A percentile compares a stretch with the other conserved stretches of the same genome.
Conservation (phyloP, 2,888 invertebrate genomes). For the Beris chalybata region DNA sequence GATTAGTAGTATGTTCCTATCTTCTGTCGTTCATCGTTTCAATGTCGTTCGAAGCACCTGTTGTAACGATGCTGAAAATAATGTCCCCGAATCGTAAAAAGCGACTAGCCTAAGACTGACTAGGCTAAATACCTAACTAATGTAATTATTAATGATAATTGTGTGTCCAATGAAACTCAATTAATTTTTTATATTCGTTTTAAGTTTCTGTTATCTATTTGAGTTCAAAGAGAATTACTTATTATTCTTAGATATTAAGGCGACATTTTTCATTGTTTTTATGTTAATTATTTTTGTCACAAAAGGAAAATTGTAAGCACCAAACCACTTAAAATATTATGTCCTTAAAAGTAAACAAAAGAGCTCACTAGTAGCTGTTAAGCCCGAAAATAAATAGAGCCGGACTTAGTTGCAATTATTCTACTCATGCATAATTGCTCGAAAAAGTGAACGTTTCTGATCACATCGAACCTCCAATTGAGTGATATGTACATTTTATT, state of each 20-base stretch:
- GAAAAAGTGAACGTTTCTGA: not conserved
- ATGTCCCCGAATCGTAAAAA: constrained; percentile 61
- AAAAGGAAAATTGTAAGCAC: too few relatives aligned
- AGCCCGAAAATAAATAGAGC: not conserved
- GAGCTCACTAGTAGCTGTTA: too few relatives aligned
- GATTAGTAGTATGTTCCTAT: constrained; percentile 79
- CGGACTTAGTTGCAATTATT: constrained; percentile 27
- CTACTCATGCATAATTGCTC: not conserved
- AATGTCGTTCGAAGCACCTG: constrained; percentile 80
- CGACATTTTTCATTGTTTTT: too few relatives aligned
- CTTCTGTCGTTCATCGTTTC: constrained; percentile 76
- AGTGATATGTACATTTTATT: constrained; percentile 25
- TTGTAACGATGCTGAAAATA: constrained; percentile 80
- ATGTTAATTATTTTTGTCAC: too few relatives aligned
- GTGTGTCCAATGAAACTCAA: too few relatives aligned
- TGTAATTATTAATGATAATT: too few relatives aligned
- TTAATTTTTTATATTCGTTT: too few relatives aligned
- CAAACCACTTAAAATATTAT: too few relatives aligned
- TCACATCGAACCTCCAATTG: constrained; percentile 17
- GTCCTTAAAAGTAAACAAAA: too few relatives aligned
- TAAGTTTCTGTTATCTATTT: too few relatives aligned
- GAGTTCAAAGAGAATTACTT: too few relatives aligned
- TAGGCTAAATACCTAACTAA: constrained; percentile 16
- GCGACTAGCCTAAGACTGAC: constrained; percentile 47
- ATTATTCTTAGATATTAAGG: too few relatives aligned